Conservation (phyloP, 2,888 invertebrate genomes). For the Mimumesa dahlbomi region DNA sequence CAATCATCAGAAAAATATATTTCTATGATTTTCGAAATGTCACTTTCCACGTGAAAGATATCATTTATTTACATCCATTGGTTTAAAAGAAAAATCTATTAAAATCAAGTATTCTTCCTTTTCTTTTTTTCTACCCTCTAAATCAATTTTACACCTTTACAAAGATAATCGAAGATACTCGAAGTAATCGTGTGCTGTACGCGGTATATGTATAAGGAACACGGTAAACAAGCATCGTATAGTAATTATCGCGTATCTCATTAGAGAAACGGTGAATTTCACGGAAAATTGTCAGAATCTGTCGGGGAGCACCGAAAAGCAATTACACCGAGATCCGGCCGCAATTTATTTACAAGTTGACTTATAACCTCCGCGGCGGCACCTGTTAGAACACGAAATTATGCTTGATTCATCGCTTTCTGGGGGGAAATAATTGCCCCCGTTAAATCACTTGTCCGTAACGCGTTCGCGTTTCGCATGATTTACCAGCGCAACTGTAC, state of each 20-base stretch:
- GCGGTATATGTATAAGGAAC: too few species aligned
- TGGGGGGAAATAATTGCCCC: constrained; percentile 10
- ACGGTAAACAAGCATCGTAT: background rate
- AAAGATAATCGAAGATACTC: too few species aligned
- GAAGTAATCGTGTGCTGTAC: too few species aligned
- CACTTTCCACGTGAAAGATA: too few species aligned
- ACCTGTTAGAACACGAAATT: constrained; percentile 2
- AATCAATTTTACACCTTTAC: too few species aligned
- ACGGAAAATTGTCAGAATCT: background rate
- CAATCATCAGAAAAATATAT: too few species aligned
- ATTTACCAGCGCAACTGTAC: background rate
- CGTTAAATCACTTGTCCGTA: background rate
- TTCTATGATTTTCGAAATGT: too few species aligned
- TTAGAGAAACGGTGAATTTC: background rate
- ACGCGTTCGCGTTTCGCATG: background rate
- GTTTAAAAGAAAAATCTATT: too few species aligned
- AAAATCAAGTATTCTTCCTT: too few species aligned
- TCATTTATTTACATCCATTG: too few species aligned
- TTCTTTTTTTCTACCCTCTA: too few species aligned
- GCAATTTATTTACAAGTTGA: constrained; percentile 13
- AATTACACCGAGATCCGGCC: background rate
- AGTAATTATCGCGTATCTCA: background rate
- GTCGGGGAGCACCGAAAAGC: constrained; percentile 9
- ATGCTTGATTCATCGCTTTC: background rate
- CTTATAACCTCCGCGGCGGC: background rate